Evolutionary conservation across 1,140 invertebrate species (phyloP).

Genomic region (Rhizoglyphus robini): DNA sequence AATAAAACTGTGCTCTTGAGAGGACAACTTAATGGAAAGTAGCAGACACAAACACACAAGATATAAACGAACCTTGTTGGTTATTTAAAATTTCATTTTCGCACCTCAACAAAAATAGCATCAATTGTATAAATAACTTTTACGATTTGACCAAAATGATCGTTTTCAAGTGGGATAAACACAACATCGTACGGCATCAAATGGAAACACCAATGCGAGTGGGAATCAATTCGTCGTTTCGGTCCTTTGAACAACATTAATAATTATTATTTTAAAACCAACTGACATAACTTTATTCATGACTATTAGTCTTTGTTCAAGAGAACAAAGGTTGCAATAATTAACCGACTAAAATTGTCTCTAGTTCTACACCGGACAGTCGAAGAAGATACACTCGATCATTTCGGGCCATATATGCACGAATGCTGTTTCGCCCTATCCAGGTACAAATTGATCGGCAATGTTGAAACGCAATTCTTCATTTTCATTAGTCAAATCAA

Average conservation of each 20-base stretch:
- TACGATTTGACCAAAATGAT: neutral
- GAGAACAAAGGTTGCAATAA: neutral
- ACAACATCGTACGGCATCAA: neutral
- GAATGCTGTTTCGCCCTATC: constrained; percentile 67
- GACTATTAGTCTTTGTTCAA: too few relatives aligned
- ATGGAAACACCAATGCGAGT: neutral
- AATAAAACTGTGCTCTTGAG: neutral
- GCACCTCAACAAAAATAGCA: constrained; percentile 1
- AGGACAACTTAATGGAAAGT: neutral
- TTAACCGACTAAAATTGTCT: constrained; percentile 29
- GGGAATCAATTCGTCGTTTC: too few relatives aligned
- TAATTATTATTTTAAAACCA: too few relatives aligned
- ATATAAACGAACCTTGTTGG: constrained; percentile 4
- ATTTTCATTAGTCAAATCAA: neutral
- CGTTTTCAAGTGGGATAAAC: neutral
- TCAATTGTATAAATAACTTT: neutral
- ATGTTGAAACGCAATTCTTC: neutral
- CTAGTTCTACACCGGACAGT: constrained; percentile 55
- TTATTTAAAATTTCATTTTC: constrained; percentile 14
- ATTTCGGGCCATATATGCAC: constrained; percentile 65
- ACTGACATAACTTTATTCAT: too few relatives aligned
- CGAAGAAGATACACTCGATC: constrained; percentile 72
- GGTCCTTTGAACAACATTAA: too few relatives aligned
- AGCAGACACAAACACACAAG: neutral
- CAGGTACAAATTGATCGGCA: constrained; percentile 61